Evolutionary conservation across 2,888 invertebrate genomes (phyloP).

Genomic region (Rhingia rostrata): DNA sequence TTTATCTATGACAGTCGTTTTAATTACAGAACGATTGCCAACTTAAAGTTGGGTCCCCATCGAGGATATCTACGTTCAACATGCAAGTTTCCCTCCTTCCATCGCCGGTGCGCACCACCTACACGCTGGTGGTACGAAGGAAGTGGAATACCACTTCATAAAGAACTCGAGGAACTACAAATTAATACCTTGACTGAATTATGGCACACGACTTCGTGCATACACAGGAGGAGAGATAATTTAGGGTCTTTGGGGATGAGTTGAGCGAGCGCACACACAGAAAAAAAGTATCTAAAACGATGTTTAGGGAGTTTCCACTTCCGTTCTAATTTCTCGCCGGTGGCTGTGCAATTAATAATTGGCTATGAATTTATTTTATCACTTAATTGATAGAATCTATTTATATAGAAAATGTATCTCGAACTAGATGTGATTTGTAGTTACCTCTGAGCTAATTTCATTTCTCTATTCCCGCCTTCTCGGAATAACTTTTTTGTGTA

Average conservation of each 20-base stretch:
- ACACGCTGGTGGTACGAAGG: constrained; percentile 16
- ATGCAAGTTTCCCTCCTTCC: constrained; percentile 32
- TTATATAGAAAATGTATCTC: neutral
- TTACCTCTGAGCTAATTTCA: neutral
- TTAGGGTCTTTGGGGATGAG: constrained; percentile 47
- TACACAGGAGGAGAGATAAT: constrained; percentile 55
- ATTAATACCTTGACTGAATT: constrained; percentile 66
- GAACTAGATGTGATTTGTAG: constrained; percentile 10
- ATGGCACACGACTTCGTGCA: constrained; percentile 64
- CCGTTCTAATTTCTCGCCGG: constrained; percentile 68
- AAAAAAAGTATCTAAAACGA: constrained; percentile 42
- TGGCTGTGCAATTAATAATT: constrained; percentile 66
- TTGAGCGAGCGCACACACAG: constrained; percentile 16
- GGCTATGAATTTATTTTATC: constrained; percentile 21
- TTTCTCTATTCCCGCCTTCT: constrained; percentile 39
- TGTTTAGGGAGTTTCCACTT: constrained; percentile 66
- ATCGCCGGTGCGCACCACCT: neutral
- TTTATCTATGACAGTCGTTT: constrained; percentile 74
- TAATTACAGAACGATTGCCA: constrained; percentile 71
- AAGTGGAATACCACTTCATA: constrained; percentile 46
- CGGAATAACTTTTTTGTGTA: constrained; percentile 31
- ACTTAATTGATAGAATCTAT: constrained; percentile 31
- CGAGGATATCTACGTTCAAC: constrained; percentile 16
- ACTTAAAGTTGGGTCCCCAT: constrained; percentile 12
- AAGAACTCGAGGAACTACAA: constrained; percentile 53